These are phyloP conservation scores for Serripes groenlandicus DNA, from an alignment of 2,888 invertebrate species.

Conservation along the genomic window DNA sequence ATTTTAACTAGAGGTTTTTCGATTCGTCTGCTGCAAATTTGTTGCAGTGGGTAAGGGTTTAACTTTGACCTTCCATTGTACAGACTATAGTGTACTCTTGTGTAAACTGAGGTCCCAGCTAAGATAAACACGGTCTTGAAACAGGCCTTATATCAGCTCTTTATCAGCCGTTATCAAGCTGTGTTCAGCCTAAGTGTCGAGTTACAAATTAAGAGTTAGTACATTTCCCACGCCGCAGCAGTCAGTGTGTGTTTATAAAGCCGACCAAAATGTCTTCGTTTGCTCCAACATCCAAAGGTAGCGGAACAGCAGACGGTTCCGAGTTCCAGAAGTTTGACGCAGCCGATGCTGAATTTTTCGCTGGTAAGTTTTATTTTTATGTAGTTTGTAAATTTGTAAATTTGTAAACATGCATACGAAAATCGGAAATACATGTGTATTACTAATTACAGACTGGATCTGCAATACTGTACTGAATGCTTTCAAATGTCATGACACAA, in stretches of 20 bases:
- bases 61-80: background rate
- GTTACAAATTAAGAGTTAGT: constrained; percentile 13
- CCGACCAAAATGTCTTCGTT: constrained; percentile 80
- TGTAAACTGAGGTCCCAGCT: background rate
- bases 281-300: constrained; percentile 74
- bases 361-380: constrained; percentile 71
- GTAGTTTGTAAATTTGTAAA: too few relatives aligned
- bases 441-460: too few relatives aligned
- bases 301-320: constrained; percentile 26
- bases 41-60: too few relatives aligned
- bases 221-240: background rate
- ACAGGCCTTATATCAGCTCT: background rate
- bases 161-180: constrained; percentile 17
- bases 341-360: constrained; percentile 75
- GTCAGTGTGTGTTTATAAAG: too few relatives aligned
- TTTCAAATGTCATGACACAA: too few relatives aligned
- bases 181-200: constrained; percentile 7
- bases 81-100: background rate
- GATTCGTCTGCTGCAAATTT: too few relatives aligned
- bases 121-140: constrained; percentile 15
- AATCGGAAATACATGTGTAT: too few relatives aligned
- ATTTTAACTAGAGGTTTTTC: too few relatives aligned
- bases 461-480: too few relatives aligned
- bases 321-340: constrained; percentile 70
- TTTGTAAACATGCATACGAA: too few relatives aligned